Conservation (phyloP, 2,888 invertebrate species). For the Caenorhabditis virilis region DNA sequence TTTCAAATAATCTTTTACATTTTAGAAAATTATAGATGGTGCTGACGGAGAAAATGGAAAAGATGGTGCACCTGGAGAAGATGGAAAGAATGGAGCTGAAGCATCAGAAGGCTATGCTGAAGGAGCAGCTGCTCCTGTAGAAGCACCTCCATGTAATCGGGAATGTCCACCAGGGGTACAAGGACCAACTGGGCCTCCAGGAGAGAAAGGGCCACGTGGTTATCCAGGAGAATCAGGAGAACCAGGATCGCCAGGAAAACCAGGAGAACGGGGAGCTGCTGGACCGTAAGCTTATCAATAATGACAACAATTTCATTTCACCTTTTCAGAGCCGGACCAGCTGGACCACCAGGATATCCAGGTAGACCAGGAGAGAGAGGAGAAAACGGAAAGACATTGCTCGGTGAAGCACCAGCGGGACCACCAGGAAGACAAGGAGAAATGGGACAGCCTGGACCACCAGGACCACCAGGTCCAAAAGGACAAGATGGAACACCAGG, state of each 20-base stretch:
- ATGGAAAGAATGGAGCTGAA: slow-evolving; percentile 55
- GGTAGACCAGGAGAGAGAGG: slow-evolving; percentile 62
- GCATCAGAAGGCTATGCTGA: slow-evolving; percentile 29
- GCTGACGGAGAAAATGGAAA: slow-evolving; percentile 44
- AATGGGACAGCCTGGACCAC: slow-evolving; percentile 57
- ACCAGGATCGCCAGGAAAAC: slow-evolving; percentile 57
- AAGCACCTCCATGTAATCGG: slow-evolving; percentile 51
- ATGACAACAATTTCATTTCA: neutral
- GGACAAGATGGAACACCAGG: slow-evolving; percentile 59
- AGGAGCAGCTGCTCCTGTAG: slow-evolving; percentile 37
- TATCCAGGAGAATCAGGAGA: slow-evolving; percentile 66
- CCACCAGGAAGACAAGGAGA: slow-evolving; percentile 62
- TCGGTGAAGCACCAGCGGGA: slow-evolving; percentile 55
- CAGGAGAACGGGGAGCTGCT: slow-evolving; percentile 57
- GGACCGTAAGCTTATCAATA: slow-evolving; percentile 37
- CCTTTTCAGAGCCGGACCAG: slow-evolving; percentile 36
- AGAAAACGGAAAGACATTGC: slow-evolving; percentile 41
- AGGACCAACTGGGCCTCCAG: slow-evolving; percentile 62
- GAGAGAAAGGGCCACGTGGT: slow-evolving; percentile 63
- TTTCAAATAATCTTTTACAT: too few relatives aligned
- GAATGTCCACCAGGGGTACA: slow-evolving; percentile 63
- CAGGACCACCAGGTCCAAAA: slow-evolving; percentile 59
- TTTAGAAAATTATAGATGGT: slow-evolving; percentile 40
- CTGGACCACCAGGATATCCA: slow-evolving; percentile 60
- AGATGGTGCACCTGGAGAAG: slow-evolving; percentile 57